Evolutionary conservation across 2,888 invertebrate species (phyloP), one percentile per base, ranked within the genome.

Genomic region (Brenthis daphne): DNA sequence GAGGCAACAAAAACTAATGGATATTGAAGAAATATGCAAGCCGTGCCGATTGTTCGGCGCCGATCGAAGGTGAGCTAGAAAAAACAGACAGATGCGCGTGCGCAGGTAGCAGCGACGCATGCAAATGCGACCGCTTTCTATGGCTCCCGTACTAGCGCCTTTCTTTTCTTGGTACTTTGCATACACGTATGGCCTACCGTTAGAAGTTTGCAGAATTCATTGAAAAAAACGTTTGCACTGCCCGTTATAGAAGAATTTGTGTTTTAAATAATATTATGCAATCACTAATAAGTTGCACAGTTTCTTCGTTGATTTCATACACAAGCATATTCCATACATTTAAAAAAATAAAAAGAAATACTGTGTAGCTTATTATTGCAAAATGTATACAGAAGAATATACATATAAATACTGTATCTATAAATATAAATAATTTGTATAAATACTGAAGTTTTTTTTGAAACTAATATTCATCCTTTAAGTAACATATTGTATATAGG

Each of bases 71-170:
- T 68, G 77, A 61, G 74, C 69, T 58, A 68, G 63, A 75, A 79
- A 80, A 79, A 82, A 80, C 73, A 71, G 70, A 72, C 85, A 84
- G 86, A 83, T 86, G 86, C 82, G 80, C 74, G 75, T 71, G 81
- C 82, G 83, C 87, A 85, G 86, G 87, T 86, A 86, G 81, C 77
- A 75, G 73, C 75, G 78, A 78, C 75, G 81, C 84, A 85, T 84
- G 85, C 85, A 83, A 83, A 83, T 84, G 73, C 54, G 70, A 47
- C 69, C 72, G 60, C 66, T 69, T 67, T 69, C 71, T 60, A 66
- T 43, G 56, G 66, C 67, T 47, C 64, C 54, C 50, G 68, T 48
- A 50, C 57, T 58, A 16, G 61, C 54, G 64, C 65, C 57, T 48
- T 58, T 66, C 71, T 57, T 63, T 61, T 56, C 61, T 50, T 43